phyloP scores from a whole-genome alignment of 2,888 invertebrate genomes.

The Ornithoptera priamus region DNA sequence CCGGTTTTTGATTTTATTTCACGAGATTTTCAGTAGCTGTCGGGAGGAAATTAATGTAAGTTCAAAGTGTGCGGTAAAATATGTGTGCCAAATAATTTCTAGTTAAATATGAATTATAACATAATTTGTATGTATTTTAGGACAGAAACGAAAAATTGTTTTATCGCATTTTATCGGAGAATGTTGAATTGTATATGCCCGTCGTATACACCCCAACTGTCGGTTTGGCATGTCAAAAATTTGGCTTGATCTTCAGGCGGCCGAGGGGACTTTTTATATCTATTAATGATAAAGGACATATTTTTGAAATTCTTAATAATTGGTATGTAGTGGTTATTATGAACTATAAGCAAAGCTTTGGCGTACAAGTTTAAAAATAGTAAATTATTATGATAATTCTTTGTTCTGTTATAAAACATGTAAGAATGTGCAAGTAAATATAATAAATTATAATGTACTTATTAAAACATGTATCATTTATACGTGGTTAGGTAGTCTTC shows the following conservation, averaged over 20 bases:
- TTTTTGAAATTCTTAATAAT: constrained; percentile 93
- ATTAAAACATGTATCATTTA: no score
- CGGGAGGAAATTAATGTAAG: not conserved
- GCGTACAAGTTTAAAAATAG: not conserved
- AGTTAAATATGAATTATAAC: not conserved
- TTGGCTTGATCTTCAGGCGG: constrained; percentile 94
- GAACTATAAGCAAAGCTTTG: not conserved
- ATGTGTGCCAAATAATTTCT: not conserved
- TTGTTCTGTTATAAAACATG: no score
- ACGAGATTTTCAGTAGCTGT: not conserved
- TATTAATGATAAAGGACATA: constrained; percentile 95
- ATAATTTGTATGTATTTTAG: constrained; percentile 60
- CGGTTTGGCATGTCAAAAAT: constrained; percentile 97
- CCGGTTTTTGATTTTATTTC: no score
- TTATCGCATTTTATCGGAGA: constrained; percentile 93
- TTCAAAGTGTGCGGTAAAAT: not conserved
- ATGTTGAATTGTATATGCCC: constrained; percentile 96
- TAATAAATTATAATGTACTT: no score
- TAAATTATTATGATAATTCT: no score
- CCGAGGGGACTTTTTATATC: constrained; percentile 97
- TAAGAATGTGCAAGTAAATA: no score
- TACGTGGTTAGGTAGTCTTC: no score
- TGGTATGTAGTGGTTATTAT: constrained; percentile 81
- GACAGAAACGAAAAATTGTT: constrained; percentile 98
- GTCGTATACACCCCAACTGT: constrained; percentile 99